A percentile compares a stretch with the other conserved stretches of the same genome.
phyloP scores from a whole-genome alignment of 2,113 vertebrate genomes.

The Corythornis cristatus region DNA sequence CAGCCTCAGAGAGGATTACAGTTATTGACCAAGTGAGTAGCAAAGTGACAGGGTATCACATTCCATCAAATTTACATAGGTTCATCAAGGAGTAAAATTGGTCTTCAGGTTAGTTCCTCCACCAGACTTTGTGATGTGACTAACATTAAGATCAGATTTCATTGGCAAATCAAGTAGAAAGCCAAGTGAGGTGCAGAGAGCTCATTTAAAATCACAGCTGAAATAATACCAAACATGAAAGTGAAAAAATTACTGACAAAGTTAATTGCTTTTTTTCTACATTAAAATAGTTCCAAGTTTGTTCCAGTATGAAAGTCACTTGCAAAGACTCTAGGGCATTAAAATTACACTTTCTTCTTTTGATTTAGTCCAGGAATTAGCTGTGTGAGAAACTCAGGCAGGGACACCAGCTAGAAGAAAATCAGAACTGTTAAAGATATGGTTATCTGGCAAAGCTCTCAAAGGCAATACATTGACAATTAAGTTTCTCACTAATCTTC shows the following conservation, averaged over 20 bases:
- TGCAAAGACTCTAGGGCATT: neutral
- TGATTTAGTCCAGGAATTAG: constrained; percentile 45
- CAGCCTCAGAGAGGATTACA: neutral
- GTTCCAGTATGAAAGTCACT: constrained; percentile 26
- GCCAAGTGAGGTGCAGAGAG: neutral
- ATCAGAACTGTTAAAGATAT: constrained; percentile 11
- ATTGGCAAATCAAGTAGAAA: constrained; percentile 13
- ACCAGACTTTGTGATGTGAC: neutral
- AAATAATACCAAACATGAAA: constrained; percentile 32
- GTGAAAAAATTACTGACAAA: constrained; percentile 44
- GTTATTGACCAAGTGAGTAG: constrained; percentile 21
- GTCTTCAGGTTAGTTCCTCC: neutral
- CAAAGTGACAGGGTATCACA: neutral
- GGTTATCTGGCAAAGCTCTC: neutral
- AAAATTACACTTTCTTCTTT: constrained; percentile 52
- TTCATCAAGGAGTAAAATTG: constrained; percentile 1
- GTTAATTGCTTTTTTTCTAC: constrained; percentile 33
- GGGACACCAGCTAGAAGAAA: neutral
- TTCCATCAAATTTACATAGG: neutral
- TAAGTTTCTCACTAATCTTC: constrained; percentile 11
- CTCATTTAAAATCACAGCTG: constrained; percentile 30
- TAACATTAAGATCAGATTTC: constrained; percentile 11
- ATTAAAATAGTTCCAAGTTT: constrained; percentile 29
- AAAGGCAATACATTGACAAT: neutral
- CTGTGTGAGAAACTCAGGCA: neutral